Base-by-base conservation (phyloP, 2,888 invertebrate species). In the Fabriciana adippe region DNA sequence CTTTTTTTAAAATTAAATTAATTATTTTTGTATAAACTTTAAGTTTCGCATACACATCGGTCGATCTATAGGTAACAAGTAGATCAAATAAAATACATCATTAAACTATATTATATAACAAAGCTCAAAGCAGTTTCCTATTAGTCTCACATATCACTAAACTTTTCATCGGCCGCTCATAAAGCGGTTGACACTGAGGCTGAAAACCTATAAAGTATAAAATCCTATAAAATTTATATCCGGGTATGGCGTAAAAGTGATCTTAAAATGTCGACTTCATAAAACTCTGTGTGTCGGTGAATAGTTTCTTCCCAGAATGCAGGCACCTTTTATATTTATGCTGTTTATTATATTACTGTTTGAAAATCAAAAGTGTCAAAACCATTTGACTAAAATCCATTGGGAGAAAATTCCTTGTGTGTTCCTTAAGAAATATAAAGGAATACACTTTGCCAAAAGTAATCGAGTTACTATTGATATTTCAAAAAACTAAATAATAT, bases 181-280 rank as follows among this genome's bases (percentile, higher is more conserved):
- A 82, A 84, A 81, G 79, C 80, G 81, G 79, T 83, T 80, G 80
- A 80, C 77, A 74, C 77, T 68, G 74, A 78, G 76, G 75, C 76
- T 74, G 67, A 79, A 76, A 77, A 72, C 82, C 83, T 79, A 86
- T 89, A 86, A 87, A 83, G 78, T 76, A 80, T 80, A 76, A 84
- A 84, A 83, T 82, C 80, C 78, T 82, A 84, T 90, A 89, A 90
- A 90, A 80, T 88, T 89, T 88, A 89, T 79, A 83, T 82, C 79
- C 81, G 78, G 86, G 79, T 84, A 84, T 86, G 85, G 82, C 81
- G 88, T 90, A 89, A 90, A 90, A 69, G 62, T 55, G 55, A 64
- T 51, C 65, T 69, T 61, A 66, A 66, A 60, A 68, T 69, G 67
- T 57, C 16, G 59, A 35, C 41, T 63, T 72, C 64, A 71, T 72